Conservation (phyloP, 1,140 invertebrate genomes). For the Penaeus indicus region DNA sequence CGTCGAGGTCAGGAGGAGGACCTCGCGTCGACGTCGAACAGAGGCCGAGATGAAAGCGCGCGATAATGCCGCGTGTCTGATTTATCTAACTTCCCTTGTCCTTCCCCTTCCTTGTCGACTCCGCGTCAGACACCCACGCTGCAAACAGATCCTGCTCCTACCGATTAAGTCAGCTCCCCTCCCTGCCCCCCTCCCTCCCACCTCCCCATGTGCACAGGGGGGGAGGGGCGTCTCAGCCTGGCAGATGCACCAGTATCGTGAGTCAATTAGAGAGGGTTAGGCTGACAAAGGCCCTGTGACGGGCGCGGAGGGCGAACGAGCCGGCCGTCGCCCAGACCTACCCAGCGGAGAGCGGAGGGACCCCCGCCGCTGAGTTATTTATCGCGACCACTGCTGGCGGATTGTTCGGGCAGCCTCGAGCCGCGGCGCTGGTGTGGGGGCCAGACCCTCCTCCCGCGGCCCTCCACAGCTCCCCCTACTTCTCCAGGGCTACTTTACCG, state of each 20-base stretch:
- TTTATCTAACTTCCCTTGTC: not conserved
- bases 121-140: too few species aligned
- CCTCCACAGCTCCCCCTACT: not conserved
- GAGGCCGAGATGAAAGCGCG: not conserved
- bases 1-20: not conserved
- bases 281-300: constrained; percentile 41
- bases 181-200: not conserved
- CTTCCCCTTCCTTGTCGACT: not conserved
- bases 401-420: constrained; percentile 31
- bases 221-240: not conserved
- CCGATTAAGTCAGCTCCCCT: not conserved
- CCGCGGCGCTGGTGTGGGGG: not conserved
- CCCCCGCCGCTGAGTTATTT: constrained; percentile 44
- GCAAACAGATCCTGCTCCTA: too few species aligned
- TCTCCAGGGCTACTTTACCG: constrained; percentile 2
- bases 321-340: not conserved
- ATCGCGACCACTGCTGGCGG: constrained; percentile 45
- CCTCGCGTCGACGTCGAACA: not conserved
- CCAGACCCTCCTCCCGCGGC: not conserved
- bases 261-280: constrained; percentile 41
- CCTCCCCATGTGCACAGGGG: not conserved
- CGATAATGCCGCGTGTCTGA: not conserved
- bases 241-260: not conserved
- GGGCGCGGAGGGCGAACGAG: not conserved
- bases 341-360: constrained; percentile 23